Base-by-base conservation (phyloP, 2,113 vertebrate species). In the Tupaia chinensis region DNA sequence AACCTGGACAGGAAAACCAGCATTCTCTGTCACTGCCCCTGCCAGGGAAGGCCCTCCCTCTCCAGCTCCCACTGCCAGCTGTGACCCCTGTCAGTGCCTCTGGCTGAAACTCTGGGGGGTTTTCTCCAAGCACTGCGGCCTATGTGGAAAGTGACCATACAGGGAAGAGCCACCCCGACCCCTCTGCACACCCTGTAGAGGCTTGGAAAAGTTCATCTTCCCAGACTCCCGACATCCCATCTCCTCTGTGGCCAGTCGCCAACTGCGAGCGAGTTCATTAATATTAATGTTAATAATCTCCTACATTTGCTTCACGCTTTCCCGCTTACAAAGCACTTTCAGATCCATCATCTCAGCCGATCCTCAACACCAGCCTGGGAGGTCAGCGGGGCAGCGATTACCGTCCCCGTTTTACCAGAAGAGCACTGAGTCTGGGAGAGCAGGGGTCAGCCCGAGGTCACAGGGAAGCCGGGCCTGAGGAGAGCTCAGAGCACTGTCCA, bases 221-320 rank as follows among this genome's bases (percentile, higher is more conserved):
- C 91, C 53, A 25, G 5, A 20, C 27, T 53, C 58, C 58, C 9
- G 1, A 1, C 2, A 5, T n/a, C 88, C 91, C 9, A 7, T 83
- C 84, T 89, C 78, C 83, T 69, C 89, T 25, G 66, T 81, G 96
- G 97, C 97, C 83, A 61, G 84, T 83, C 25, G 96, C 97, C 97
- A 96, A 54, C 91, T 73, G 56, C 4, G 72, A 83, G 44, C 15
- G 0, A 34, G 72, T 60, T 87, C 93, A 97, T 97, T 96, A 96
- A 97, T 97, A 98, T 97, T 98, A 96, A 98, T 95, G 80, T 34
- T 95, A 93, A 89, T 96, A 89, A 97, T 93, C 94, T 93, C 80
- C 93, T 80, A 14, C 93, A 91, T 54, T 94, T 60, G 84, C 87
- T 87, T 27, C 70, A 9, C 2, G 5, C 74, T 93, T 80, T 93